Evolutionary conservation across 2,113 vertebrate species (phyloP).

Genomic region (Phylloscopus trochilus): DNA sequence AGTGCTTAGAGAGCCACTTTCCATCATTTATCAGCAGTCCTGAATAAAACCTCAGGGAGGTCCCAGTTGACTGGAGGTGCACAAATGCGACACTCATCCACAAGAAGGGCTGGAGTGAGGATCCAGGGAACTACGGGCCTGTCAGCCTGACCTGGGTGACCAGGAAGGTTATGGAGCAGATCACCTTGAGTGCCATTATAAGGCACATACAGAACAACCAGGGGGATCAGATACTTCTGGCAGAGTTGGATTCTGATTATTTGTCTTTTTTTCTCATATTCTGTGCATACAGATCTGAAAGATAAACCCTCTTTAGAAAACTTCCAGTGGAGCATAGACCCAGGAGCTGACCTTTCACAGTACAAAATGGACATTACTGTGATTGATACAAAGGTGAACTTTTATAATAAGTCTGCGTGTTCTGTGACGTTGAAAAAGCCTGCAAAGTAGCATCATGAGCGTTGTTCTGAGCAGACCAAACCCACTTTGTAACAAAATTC

Average conservation of each 20-base stretch:
- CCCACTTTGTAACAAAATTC: not conserved
- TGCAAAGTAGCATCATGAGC: not conserved
- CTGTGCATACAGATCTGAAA: slow-evolving; percentile 32
- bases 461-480: not conserved
- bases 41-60: not conserved
- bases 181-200: not conserved
- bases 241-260: not conserved
- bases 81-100: not conserved
- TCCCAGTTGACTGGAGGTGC: not conserved
- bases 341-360: slow-evolving; percentile 82
- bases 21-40: not conserved
- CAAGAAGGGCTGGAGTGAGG: not conserved
- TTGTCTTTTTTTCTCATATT: slow-evolving; percentile 3
- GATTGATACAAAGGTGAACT: slow-evolving; percentile 77
- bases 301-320: slow-evolving; percentile 72
- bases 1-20: not conserved
- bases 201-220: not conserved
- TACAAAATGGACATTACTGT: slow-evolving; percentile 79
- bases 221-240: not conserved
- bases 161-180: not conserved
- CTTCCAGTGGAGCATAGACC: slow-evolving; percentile 90
- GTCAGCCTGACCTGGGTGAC: not conserved
- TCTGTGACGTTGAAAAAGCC: not conserved
- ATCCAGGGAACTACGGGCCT: not conserved
- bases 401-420: not conserved